Percentiles rank a stretch among this genome's conserved stretches.
Evolutionary conservation across 1,140 invertebrate species (phyloP).

Genomic region (Tetragnatha versicolor): DNA sequence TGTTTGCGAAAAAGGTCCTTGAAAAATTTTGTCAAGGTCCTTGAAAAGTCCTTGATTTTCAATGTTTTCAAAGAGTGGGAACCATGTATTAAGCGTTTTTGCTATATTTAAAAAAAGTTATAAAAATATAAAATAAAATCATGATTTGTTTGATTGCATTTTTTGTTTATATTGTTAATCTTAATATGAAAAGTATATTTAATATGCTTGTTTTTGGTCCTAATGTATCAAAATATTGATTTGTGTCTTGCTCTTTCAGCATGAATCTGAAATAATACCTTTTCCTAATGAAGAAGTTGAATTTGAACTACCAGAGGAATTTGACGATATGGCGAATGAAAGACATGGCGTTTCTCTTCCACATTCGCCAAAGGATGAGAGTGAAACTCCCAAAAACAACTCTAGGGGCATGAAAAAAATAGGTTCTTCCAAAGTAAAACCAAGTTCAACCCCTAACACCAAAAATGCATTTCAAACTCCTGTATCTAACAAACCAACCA

Average conservation of each 20-base stretch:
- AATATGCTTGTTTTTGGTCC: no score
- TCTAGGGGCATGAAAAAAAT: background rate
- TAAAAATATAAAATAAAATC: no score
- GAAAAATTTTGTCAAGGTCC: no score
- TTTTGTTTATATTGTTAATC: no score
- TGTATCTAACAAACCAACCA: background rate
- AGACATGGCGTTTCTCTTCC: constrained; percentile 55
- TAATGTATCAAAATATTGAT: background rate
- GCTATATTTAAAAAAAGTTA: no score
- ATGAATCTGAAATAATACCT: constrained; percentile 80
- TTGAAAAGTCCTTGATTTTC: no score
- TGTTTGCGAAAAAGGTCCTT: no score
- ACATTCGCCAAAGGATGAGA: background rate
- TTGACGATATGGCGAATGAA: constrained; percentile 68
- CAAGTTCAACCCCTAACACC: background rate
- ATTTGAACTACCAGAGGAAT: constrained; percentile 72
- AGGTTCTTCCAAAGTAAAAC: constrained; percentile 22
- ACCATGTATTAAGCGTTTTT: no score
- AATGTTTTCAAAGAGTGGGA: no score
- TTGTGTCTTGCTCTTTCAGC: constrained; percentile 65
- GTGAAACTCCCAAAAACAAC: background rate
- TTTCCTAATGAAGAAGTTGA: constrained; percentile 78
- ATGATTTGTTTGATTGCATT: no score
- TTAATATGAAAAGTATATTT: no score
- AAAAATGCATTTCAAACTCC: constrained; percentile 21